Percentiles rank a stretch among this genome's conserved stretches.
Conservation (phyloP, 2,888 invertebrate species). For the Eupithecia vulgata region DNA sequence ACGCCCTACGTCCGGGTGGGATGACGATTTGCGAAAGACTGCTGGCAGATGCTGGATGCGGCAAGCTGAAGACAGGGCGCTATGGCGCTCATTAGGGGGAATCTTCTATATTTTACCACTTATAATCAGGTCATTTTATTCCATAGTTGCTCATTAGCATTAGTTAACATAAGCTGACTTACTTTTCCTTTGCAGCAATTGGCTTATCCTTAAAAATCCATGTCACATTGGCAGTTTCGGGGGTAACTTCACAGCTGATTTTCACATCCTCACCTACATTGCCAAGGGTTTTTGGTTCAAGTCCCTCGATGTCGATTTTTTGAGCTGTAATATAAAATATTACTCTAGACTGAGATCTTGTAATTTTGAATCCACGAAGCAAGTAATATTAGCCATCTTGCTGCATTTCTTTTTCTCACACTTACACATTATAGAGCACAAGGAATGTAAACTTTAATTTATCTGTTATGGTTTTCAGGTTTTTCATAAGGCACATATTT, state of each 20-base stretch:
- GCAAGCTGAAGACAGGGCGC: no score
- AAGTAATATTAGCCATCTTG: not conserved
- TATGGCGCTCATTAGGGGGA: no score
- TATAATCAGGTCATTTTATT: no score
- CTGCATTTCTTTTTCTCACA: not conserved
- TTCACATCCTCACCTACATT: conserved; percentile 59
- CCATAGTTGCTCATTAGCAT: no score
- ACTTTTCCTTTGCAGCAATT: conserved; percentile 56
- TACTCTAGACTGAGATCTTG: not conserved
- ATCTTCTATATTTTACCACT: no score
- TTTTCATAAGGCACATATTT: not conserved
- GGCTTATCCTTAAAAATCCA: conserved; percentile 64
- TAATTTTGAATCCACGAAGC: not conserved
- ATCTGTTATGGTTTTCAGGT: not conserved
- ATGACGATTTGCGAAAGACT: no score
- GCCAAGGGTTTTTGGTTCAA: conserved; percentile 45
- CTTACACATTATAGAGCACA: not conserved
- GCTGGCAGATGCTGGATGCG: no score
- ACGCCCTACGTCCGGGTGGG: no score
- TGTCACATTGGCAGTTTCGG: conserved; percentile 56
- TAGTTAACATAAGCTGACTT: conserved; percentile 35
- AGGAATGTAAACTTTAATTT: not conserved
- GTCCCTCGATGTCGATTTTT: conserved; percentile 44
- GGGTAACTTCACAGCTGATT: conserved; percentile 62
- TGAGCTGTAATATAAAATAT: conserved; percentile 34